Conservation (phyloP, 2,888 invertebrate genomes). For the Chironomus tentans region DNA sequence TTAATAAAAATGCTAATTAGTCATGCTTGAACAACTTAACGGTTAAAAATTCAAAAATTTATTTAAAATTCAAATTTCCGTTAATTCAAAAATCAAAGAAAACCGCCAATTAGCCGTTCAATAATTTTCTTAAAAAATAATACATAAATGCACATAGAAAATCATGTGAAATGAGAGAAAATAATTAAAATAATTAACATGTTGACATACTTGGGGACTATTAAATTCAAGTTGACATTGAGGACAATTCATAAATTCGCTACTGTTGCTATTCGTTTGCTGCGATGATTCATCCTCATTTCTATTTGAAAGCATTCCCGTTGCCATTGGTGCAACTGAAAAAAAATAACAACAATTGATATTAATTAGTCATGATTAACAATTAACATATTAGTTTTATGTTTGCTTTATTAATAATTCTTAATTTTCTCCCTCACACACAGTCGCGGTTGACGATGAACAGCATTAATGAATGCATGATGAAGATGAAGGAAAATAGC, state of each 20-base stretch:
- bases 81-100: background rate
- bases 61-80: no score
- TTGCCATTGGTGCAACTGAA: slow-evolving; percentile 42
- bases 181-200: background rate
- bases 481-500: background rate
- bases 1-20: background rate
- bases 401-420: background rate
- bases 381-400: slow-evolving; percentile 6
- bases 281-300: slow-evolving; percentile 35
- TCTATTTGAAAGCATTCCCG: slow-evolving; percentile 36
- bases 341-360: slow-evolving; percentile 24
- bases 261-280: slow-evolving; percentile 31
- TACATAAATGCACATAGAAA: background rate
- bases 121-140: background rate
- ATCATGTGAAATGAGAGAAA: background rate
- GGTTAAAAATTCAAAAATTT: no score
- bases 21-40: no score
- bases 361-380: slow-evolving; percentile 13
- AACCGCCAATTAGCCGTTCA: background rate
- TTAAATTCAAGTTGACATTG: slow-evolving; percentile 43
- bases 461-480: background rate
- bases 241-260: slow-evolving; percentile 42
- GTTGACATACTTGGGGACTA: slow-evolving; percentile 38
- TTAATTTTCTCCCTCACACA: background rate
- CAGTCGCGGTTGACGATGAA: background rate